phyloP scores from a whole-genome alignment of 2,888 invertebrate species.

The Drosophila colorata region DNA sequence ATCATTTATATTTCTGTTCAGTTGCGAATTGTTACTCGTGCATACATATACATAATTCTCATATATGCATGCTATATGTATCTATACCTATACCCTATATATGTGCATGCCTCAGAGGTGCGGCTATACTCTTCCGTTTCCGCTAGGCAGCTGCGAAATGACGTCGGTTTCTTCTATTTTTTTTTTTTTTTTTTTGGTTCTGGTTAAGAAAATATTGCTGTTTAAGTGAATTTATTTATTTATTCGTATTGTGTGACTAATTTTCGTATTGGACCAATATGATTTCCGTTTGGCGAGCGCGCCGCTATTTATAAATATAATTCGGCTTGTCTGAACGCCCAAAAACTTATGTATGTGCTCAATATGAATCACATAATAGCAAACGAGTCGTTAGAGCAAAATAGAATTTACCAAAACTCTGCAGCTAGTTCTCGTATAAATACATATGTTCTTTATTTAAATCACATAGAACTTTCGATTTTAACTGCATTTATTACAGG shows the following conservation, averaged over 20 bases:
- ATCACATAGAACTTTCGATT: constrained; percentile 52
- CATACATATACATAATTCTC: constrained; percentile 19
- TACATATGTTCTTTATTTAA: constrained; percentile 13
- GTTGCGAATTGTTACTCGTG: constrained; percentile 24
- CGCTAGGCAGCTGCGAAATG: constrained; percentile 44
- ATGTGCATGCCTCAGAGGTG: constrained; percentile 35
- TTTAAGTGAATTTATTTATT: constrained; percentile 52
- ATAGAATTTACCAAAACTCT: constrained; percentile 45
- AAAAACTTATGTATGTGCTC: constrained; percentile 55
- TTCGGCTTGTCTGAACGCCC: constrained; percentile 58
- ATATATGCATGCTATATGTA: constrained; percentile 20
- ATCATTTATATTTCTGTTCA: constrained; percentile 21
- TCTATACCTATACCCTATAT: constrained; percentile 25
- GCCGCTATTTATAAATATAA: constrained; percentile 73
- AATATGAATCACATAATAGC: constrained; percentile 78
- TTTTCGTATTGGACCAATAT: constrained; percentile 62
- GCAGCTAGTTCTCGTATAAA: constrained; percentile 30
- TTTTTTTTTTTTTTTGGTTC: background rate
- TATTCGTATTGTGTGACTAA: constrained; percentile 40
- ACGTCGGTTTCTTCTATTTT: constrained; percentile 45
- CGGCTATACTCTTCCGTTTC: constrained; percentile 64
- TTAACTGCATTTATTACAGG: constrained; percentile 22
- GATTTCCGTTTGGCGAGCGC: constrained; percentile 68
- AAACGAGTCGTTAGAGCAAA: constrained; percentile 47
- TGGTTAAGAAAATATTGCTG: constrained; percentile 14